Conservation (phyloP, 1,140 invertebrate genomes). For the Oreohelix idahoensis region DNA sequence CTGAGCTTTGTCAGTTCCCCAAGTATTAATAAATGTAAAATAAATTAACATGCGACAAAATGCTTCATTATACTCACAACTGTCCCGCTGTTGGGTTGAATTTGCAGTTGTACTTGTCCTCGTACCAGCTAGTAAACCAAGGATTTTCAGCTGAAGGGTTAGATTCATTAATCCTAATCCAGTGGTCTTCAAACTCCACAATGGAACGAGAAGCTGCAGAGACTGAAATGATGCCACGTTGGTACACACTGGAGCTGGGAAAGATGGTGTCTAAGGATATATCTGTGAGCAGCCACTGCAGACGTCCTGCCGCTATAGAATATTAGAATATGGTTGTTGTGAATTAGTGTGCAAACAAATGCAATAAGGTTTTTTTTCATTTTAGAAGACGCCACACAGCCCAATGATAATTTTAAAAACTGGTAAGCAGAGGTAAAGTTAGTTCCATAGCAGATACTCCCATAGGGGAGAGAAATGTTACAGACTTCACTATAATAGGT, state of each 20-base stretch:
- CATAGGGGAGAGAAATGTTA: no score
- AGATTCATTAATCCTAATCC: slow-evolving; percentile 68
- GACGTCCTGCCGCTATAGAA: slow-evolving; percentile 48
- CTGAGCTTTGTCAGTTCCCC: no score
- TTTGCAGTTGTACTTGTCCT: slow-evolving; percentile 57
- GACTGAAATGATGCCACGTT: slow-evolving; percentile 64
- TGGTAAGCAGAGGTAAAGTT: no score
- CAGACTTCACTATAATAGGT: no score
- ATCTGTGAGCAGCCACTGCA: slow-evolving; percentile 67
- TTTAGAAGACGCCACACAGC: no score
- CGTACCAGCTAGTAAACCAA: slow-evolving; percentile 72
- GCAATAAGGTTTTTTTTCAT: no score
- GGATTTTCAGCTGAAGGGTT: slow-evolving; percentile 63
- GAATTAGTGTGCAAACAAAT: no score
- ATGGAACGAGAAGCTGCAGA: slow-evolving; percentile 58
- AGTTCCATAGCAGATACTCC: no score
- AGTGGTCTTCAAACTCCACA: slow-evolving; percentile 71
- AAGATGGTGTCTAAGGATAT: slow-evolving; percentile 53
- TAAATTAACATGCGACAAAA: no score
- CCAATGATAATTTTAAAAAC: no score
- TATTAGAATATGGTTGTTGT: no score
- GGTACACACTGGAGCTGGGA: slow-evolving; percentile 53
- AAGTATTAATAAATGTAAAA: no score
- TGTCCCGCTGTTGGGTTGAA: slow-evolving; percentile 25
- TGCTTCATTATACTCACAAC: neutral